These are phyloP conservation scores for Coelopa pilipes DNA, from an alignment of 2,888 invertebrate genomes.

Conservation along the genomic window DNA sequence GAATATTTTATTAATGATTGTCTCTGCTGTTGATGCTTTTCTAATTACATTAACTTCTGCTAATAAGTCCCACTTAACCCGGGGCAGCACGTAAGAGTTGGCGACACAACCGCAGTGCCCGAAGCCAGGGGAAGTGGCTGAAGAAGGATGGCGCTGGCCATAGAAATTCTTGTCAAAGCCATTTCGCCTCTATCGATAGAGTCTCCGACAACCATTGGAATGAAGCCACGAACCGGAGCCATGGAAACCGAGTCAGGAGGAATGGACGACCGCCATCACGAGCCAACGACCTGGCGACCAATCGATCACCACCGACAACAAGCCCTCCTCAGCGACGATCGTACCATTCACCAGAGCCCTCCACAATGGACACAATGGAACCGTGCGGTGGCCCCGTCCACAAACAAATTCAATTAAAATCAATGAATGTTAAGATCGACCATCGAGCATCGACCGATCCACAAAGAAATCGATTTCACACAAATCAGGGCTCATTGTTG, in stretches of 20 bases:
- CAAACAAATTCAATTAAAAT: not conserved
- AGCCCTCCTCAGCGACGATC: too few species aligned
- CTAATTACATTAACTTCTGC: not conserved
- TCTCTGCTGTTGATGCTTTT: constrained; percentile 1
- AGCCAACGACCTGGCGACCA: not conserved
- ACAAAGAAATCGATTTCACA: constrained; percentile 32
- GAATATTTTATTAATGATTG: not conserved
- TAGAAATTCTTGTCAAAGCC: too few species aligned
- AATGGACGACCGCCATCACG: too few species aligned
- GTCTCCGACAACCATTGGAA: too few species aligned
- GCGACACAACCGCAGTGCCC: too few species aligned
- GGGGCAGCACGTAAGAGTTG: too few species aligned
- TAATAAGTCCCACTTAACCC: not conserved
- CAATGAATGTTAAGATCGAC: not conserved
- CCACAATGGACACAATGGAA: constrained; percentile 7
- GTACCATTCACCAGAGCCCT: not conserved
- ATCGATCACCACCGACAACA: constrained; percentile 11
- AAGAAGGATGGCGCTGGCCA: too few species aligned
- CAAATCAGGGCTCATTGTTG: constrained; percentile 21
- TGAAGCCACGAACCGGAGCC: too few species aligned
- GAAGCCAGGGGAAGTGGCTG: too few species aligned
- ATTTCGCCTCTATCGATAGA: too few species aligned
- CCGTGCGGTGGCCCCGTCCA: not conserved
- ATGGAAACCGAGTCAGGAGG: too few species aligned
- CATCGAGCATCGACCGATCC: constrained; percentile 11